Evolutionary conservation across 1,140 invertebrate species (phyloP), one percentile per base, ranked within the genome.

Genomic region (Vanessa tameamea): DNA sequence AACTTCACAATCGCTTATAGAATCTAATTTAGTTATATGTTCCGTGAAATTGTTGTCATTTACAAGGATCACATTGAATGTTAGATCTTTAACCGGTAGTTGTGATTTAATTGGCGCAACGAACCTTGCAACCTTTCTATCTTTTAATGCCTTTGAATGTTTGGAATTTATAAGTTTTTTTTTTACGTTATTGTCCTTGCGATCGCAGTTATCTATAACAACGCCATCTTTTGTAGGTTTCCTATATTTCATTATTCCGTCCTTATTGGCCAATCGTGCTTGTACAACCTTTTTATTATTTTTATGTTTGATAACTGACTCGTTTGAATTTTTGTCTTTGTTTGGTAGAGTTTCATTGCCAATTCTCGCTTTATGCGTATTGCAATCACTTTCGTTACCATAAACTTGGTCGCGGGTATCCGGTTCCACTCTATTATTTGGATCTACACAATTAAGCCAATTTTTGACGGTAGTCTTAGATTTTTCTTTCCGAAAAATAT

Each of bases 241-340:
- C 4, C 53, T 55, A 78, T 78, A 92, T 76, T 89, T 92, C 88
- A 92, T 88, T 13, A 87, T 57, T 3, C 87, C 87, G 72, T 79
- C 80, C 76, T 86, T 87, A 63, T 91, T 88, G 14, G 77, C 78
- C 51, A 91, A 72, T 70, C 79, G 83, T 4, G 89, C 70, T 81
- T 90, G 89, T n/a, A 88, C 55, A 13, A 73, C 76, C 73, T 81
- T 85, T 59, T 81, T 86, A 1, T 11, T 55, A 51, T 59, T 69
- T 48, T 75, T 75, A 47, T 15, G 20, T 63, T 65, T 31, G 26
- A 16, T 64, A 31, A 16, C 53, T n/a, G 16, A 59, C 72, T 76
- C 11, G 61, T 16, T 20, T 20, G 20, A 16, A 26, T 53, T 3
- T 15, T 16, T n/a, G 15, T 53, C 15, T 7, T 53, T 23, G 8